Percentiles rank a stretch among this genome's conserved stretches.
Conservation (phyloP, 1,140 invertebrate species). For the Maconellicoccus hirsutus region DNA sequence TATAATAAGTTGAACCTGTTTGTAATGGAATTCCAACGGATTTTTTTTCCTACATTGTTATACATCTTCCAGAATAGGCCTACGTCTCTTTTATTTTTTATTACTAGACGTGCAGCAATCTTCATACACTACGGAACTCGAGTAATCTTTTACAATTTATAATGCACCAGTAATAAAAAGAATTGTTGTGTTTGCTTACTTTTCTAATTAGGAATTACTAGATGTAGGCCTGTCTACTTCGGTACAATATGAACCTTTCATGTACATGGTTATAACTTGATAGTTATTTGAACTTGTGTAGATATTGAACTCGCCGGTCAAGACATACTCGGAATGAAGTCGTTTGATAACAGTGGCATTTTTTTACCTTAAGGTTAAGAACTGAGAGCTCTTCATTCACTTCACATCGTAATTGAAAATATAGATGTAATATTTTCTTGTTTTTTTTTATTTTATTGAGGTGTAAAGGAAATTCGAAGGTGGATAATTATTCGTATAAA, state of each 20-base stretch:
- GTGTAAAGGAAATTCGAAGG: too few relatives aligned
- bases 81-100: neutral
- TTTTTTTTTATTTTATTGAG: too few relatives aligned
- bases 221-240: neutral
- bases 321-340: conserved; percentile 3
- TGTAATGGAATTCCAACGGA: neutral
- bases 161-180: conserved; percentile 4
- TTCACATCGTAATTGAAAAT: too few relatives aligned
- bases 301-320: neutral
- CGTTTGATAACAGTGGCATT: neutral
- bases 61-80: neutral
- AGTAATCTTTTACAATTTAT: neutral
- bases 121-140: neutral
- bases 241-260: conserved; percentile 8
- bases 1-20: neutral
- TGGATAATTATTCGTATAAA: too few relatives aligned
- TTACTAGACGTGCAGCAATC: neutral
- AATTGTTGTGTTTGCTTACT: neutral
- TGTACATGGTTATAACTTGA: neutral
- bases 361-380: neutral
- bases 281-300: neutral
- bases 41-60: conserved; percentile 10
- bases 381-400: neutral
- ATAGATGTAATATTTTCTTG: too few relatives aligned
- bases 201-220: neutral